A percentile compares a stretch with the other conserved stretches of the same genome.
These are phyloP conservation scores for Drosophila virilis DNA, from an alignment of 1,140 invertebrate species.

Conservation along the genomic window DNA sequence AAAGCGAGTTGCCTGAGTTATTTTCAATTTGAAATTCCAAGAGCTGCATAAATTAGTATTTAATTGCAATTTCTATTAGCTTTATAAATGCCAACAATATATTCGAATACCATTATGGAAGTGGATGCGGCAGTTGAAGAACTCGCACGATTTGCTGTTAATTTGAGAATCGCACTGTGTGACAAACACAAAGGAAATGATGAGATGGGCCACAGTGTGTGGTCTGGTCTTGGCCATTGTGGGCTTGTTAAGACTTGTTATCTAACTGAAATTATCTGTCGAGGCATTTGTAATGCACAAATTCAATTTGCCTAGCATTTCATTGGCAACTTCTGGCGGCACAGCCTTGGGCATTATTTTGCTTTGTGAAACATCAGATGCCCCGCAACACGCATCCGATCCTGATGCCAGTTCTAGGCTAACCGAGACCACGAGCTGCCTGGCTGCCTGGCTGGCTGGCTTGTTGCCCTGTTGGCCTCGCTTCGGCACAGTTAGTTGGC, in stretches of 20 bases:
- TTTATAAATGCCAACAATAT: neutral
- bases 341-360: constrained; percentile 52
- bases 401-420: constrained; percentile 35
- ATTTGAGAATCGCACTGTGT: constrained; percentile 2
- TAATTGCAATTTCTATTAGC: neutral
- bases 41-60: neutral
- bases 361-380: constrained; percentile 66
- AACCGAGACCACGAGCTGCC: constrained; percentile 43
- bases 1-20: too few relatives aligned
- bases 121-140: neutral
- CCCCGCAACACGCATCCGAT: neutral
- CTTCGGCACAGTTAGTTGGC: constrained; percentile 61
- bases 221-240: constrained; percentile 21
- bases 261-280: constrained; percentile 65
- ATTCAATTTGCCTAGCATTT: constrained; percentile 79
- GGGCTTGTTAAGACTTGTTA: constrained; percentile 39
- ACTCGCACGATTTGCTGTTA: neutral
- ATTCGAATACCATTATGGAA: neutral
- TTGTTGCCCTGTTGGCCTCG: constrained; percentile 42
- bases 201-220: constrained; percentile 8
- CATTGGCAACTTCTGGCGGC: constrained; percentile 75
- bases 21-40: neutral
- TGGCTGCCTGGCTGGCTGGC: constrained; percentile 29
- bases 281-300: constrained; percentile 75
- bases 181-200: neutral